Evolutionary conservation across 2,797 vertebrate species (phyloP).

Genomic region (Typhlichthys subterraneus): DNA sequence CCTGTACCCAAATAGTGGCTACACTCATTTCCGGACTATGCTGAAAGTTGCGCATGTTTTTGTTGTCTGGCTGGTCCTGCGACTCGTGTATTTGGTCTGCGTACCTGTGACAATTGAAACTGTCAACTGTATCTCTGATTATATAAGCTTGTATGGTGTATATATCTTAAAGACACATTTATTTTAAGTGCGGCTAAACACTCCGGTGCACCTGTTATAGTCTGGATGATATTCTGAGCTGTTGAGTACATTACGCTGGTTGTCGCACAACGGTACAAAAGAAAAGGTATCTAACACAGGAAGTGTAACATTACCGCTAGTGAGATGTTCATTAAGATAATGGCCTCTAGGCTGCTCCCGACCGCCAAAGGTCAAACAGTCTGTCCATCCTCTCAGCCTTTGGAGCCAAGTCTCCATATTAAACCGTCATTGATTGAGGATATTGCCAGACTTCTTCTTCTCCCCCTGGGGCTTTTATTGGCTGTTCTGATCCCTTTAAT

Average conservation of each 20-base stretch:
- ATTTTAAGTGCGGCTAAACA: too few species aligned
- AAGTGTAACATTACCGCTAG: slow-evolving; percentile 40
- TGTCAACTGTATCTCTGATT: too few species aligned
- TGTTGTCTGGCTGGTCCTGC: background rate
- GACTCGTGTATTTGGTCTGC: too few species aligned
- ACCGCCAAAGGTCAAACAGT: slow-evolving; percentile 55
- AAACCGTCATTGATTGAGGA: slow-evolving; percentile 57
- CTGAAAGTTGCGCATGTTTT: background rate
- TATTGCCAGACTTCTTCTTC: slow-evolving; percentile 43
- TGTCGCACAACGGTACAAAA: too few species aligned
- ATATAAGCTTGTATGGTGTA: too few species aligned
- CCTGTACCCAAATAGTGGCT: too few species aligned
- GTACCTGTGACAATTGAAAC: too few species aligned
- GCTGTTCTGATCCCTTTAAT: slow-evolving; percentile 74
- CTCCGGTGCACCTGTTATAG: too few species aligned
- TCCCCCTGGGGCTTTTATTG: slow-evolving; percentile 62
- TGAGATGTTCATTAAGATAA: slow-evolving; percentile 49
- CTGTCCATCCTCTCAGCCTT: slow-evolving; percentile 28
- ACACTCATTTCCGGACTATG: too few species aligned
- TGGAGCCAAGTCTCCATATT: slow-evolving; percentile 36
- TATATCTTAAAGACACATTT: too few species aligned
- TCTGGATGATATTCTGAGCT: background rate
- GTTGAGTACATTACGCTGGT: slow-evolving; percentile 1
- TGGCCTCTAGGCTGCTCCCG: slow-evolving; percentile 13
- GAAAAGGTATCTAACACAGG: background rate